Conservation (phyloP, 1,140 invertebrate species). For the Drosophila miranda region DNA sequence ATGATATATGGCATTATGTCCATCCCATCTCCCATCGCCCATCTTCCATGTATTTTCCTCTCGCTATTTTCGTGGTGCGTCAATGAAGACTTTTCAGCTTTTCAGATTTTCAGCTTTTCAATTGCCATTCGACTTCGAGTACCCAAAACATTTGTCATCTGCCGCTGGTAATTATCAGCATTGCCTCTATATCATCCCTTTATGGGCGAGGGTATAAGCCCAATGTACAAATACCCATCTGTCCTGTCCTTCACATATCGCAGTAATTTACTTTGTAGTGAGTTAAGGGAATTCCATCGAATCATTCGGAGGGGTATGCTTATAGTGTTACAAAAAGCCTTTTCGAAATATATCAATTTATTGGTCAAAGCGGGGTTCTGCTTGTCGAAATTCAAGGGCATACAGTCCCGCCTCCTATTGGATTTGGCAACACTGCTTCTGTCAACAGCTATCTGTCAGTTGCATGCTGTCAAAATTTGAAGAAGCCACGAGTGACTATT, state of each 20-base stretch:
- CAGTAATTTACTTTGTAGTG: not conserved
- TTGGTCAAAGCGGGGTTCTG: no score
- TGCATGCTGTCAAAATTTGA: no score
- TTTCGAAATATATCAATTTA: no score
- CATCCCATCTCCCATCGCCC: conserved; percentile 8
- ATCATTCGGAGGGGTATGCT: no score
- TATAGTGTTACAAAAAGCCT: no score
- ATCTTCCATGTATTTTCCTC: not conserved
- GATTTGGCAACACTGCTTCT: no score
- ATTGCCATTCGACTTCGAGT: conserved; percentile 34
- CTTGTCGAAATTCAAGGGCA: no score
- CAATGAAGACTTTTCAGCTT: conserved; percentile 48
- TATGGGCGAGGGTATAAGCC: not conserved
- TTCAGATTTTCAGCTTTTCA: conserved; percentile 31
- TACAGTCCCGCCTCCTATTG: no score
- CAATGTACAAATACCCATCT: not conserved
- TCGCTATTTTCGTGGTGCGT: conserved; percentile 37
- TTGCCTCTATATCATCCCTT: conserved; percentile 19
- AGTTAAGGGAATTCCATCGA: not conserved
- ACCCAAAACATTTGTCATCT: conserved; percentile 56
- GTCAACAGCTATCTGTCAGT: no score
- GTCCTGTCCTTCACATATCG: not conserved
- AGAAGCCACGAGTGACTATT: no score
- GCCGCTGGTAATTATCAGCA: conserved; percentile 35
- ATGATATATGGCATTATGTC: conserved; percentile 45